Percentiles rank a stretch among this genome's conserved stretches.
Evolutionary conservation across 2,113 vertebrate species (phyloP).

Genomic region (Coptodon bakossiorum): DNA sequence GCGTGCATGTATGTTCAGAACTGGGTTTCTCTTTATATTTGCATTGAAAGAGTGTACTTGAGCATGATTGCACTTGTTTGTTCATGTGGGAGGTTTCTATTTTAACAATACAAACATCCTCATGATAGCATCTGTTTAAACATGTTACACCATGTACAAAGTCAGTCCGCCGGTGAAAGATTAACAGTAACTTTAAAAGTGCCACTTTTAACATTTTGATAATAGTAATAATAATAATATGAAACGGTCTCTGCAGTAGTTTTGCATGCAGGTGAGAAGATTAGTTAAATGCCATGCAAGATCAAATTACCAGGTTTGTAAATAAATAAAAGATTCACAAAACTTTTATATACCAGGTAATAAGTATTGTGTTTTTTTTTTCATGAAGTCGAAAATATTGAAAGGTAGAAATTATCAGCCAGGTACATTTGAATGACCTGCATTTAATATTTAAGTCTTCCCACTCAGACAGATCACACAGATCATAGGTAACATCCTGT

Average conservation of each 20-base stretch:
- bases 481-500: not conserved
- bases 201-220: not conserved
- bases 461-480: not conserved
- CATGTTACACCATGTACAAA: not conserved
- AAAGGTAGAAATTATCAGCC: not conserved
- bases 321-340: not conserved
- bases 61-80: slow-evolving; percentile 14
- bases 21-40: slow-evolving; percentile 24
- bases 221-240: not conserved
- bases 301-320: not conserved
- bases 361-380: not conserved
- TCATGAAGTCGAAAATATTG: not conserved
- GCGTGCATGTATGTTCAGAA: not conserved
- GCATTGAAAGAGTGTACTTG: not conserved
- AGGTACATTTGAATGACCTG: not conserved
- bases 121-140: not conserved
- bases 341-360: not conserved
- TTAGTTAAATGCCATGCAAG: not conserved
- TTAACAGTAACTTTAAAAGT: not conserved
- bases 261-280: not conserved
- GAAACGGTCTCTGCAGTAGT: not conserved
- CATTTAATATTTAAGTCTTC: not conserved
- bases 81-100: slow-evolving; percentile 19
- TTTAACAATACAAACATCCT: not conserved
- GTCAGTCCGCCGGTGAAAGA: not conserved